A percentile compares a stretch with the other conserved stretches of the same genome.
Evolutionary conservation across 2,888 invertebrate species (phyloP).

Genomic region (Noctua comes): DNA sequence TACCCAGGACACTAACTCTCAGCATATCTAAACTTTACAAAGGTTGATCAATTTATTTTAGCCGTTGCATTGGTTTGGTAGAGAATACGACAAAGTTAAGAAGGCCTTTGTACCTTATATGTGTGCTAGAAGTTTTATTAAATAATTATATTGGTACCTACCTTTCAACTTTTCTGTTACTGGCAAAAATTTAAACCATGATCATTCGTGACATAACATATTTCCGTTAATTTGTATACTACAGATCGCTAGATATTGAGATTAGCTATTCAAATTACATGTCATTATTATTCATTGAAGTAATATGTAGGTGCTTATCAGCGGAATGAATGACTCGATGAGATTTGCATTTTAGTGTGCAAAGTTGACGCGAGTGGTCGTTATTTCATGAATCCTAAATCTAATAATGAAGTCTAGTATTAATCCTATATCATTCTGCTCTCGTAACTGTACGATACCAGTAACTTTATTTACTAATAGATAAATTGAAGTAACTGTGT

Average conservation of each 20-base stretch:
- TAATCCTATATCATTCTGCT: neutral
- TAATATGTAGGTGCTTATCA: neutral
- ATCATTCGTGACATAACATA: neutral
- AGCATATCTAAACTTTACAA: too few relatives aligned
- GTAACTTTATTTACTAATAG: too few relatives aligned
- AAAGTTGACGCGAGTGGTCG: neutral
- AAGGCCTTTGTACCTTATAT: too few relatives aligned
- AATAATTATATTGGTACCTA: too few relatives aligned
- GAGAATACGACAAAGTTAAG: too few relatives aligned
- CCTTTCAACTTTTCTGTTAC: conserved; percentile 1
- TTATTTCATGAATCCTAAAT: neutral
- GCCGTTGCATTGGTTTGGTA: too few relatives aligned
- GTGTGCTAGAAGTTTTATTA: too few relatives aligned
- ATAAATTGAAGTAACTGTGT: neutral
- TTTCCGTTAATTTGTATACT: neutral
- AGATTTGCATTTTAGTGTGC: neutral
- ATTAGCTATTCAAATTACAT: neutral
- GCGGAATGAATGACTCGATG: neutral
- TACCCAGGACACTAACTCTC: too few relatives aligned
- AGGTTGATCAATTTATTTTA: too few relatives aligned
- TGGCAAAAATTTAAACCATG: neutral
- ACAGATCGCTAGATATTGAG: neutral
- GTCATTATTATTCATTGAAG: neutral
- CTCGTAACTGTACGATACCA: neutral
- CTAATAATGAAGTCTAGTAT: neutral